Conservation (phyloP, 1,140 invertebrate genomes). For the Probaryconus sp. region DNA sequence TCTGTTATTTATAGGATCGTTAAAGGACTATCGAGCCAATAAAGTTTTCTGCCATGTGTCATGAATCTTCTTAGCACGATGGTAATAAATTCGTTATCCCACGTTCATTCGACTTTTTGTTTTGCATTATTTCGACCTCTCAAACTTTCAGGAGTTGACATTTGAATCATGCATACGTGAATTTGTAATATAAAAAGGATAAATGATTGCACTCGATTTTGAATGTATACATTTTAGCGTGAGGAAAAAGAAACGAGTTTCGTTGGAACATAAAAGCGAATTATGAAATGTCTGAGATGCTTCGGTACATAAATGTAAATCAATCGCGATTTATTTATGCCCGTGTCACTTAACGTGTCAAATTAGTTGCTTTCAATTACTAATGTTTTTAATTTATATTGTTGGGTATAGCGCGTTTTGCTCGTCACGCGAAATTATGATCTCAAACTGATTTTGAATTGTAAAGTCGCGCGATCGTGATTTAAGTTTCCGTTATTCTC, state of each 20-base stretch:
- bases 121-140: conserved; percentile 40
- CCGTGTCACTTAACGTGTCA: neutral
- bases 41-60: conserved; percentile 54
- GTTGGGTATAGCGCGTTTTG: neutral
- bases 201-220: conserved; percentile 54
- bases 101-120: conserved; percentile 49
- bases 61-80: conserved; percentile 58
- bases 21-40: conserved; percentile 61
- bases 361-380: conserved; percentile 30
- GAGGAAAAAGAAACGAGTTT: conserved; percentile 39
- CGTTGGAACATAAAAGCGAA: conserved; percentile 8
- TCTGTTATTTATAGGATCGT: conserved; percentile 61
- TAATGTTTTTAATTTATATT: conserved; percentile 1
- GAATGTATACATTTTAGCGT: conserved; percentile 33
- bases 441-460: conserved; percentile 2
- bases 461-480: no score
- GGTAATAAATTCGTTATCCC: conserved; percentile 61
- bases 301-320: conserved; percentile 12
- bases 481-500: no score
- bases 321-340: conserved; percentile 20
- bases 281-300: conserved; percentile 32
- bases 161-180: conserved; percentile 51
- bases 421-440: conserved; percentile 4
- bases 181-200: conserved; percentile 54
- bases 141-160: conserved; percentile 46